Evolutionary conservation across 2,888 invertebrate genomes (phyloP), one percentile per base, ranked within the genome.

Genomic region (Tinea trinotella): DNA sequence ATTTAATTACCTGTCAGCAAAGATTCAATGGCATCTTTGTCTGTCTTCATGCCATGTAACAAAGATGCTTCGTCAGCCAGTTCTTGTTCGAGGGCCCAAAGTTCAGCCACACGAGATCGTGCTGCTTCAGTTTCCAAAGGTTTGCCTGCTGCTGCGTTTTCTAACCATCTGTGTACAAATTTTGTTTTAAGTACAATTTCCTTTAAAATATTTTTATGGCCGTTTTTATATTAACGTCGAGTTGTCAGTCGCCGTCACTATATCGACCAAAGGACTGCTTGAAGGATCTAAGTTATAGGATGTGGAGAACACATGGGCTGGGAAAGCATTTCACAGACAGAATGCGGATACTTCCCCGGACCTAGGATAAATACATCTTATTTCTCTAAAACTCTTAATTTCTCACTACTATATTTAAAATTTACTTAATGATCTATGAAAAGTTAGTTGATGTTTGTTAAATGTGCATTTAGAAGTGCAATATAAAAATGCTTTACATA

Each of bases 131-230:
- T 84, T 59, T 85, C 85, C 24, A 84, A 64, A 0, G 84, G 71
- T 88, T 90, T 88, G 88, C 96, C 77, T 89, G 87, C 78, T 89
- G 92, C 87, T 89, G 95, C 66, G 90, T 88, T 83, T 90, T 93
- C 76, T 88, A 91, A 56, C 95, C 93, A 88, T 90, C 96, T 70
- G 88, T 84, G 90, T 91, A 66, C 36, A 46, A 69, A 48, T 18
- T 52, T 19, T 22, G 57, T 20, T 35, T 54, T 18, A 17, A 36
- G 6, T n/a, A 36, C 12, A n/a, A n/a, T 36, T 36, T 9, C 12
- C 7, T n/a, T 9, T n/a, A 12, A 36, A 9, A 5, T n/a, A 36
- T 9, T n/a, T 12, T 4, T 12, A 9, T n/a, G 7, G 6, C 7
- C 36, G 12, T 6, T 36, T 6, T 36, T n/a, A n/a, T n/a, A n/a